phyloP scores from a whole-genome alignment of 2,113 vertebrate species.

The Microcebus jonahi region DNA sequence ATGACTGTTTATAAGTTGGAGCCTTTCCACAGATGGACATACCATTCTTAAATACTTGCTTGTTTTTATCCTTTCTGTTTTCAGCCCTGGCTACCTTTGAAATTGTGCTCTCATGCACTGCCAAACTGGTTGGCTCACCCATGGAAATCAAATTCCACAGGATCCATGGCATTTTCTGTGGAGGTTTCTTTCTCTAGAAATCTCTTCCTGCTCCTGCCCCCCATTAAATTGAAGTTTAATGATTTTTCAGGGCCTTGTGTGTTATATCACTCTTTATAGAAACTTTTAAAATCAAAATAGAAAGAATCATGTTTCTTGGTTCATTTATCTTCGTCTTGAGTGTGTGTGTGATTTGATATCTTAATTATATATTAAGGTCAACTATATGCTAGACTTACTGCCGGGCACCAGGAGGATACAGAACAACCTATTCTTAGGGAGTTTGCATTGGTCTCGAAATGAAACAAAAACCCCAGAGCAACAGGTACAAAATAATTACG shows the following conservation, averaged over 20 bases:
- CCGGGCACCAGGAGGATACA: neutral
- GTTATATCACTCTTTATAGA: neutral
- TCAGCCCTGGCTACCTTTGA: neutral
- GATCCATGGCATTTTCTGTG: conserved; percentile 38
- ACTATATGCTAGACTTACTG: neutral
- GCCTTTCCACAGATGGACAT: neutral
- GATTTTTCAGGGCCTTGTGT: conserved; percentile 7
- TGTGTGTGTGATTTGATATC: neutral
- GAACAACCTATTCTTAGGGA: neutral
- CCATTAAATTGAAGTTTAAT: conserved; percentile 38
- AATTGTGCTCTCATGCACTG: neutral
- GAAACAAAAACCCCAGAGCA: neutral
- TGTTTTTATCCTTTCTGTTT: neutral
- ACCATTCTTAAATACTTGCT: conserved; percentile 26
- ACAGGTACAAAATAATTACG: neutral
- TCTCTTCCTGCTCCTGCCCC: neutral
- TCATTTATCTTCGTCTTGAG: neutral
- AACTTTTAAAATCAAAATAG: neutral
- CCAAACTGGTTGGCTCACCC: neutral
- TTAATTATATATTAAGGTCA: neutral
- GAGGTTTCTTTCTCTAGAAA: conserved; percentile 54
- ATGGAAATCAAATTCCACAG: neutral
- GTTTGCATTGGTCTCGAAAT: neutral
- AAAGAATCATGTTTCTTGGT: neutral
- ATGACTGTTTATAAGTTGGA: conserved; percentile 16